A percentile compares a stretch with the other conserved stretches of the same genome.
phyloP scores from a whole-genome alignment of 2,113 vertebrate species.

The Carassius auratus region DNA sequence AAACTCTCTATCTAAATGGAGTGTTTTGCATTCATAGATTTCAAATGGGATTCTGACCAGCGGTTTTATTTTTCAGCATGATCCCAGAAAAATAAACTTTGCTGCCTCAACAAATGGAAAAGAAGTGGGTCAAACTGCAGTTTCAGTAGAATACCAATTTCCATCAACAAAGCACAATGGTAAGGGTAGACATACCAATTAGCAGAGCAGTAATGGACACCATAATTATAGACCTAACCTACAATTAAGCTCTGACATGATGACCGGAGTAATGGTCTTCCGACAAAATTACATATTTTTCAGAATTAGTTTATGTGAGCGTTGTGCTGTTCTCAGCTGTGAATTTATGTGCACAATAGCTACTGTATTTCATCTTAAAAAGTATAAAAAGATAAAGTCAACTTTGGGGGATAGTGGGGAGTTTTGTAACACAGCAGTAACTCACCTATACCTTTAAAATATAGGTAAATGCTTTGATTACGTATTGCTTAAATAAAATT shows the following conservation, averaged over 20 bases:
- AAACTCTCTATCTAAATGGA: background rate
- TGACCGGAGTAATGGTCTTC: slow-evolving; percentile 27
- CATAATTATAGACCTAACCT: slow-evolving; percentile 35
- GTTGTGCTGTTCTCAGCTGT: background rate
- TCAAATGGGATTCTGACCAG: background rate
- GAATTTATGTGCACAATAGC: background rate
- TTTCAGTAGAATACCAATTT: slow-evolving; percentile 22
- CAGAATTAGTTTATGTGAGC: slow-evolving; percentile 8
- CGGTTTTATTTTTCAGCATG: slow-evolving; percentile 1
- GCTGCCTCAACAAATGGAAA: background rate
- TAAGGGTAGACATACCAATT: slow-evolving; percentile 21
- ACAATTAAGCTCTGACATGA: slow-evolving; percentile 36
- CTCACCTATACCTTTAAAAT: background rate
- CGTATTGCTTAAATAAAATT: background rate
- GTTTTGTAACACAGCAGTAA: background rate
- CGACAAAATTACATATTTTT: background rate
- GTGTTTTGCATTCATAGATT: background rate
- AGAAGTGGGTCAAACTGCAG: slow-evolving; percentile 30
- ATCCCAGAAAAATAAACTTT: background rate
- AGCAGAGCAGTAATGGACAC: slow-evolving; percentile 32
- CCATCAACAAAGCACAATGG: slow-evolving; percentile 39
- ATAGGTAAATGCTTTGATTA: background rate
- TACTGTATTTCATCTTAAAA: background rate
- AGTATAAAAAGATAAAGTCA: background rate
- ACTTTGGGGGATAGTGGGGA: background rate